Conservation (phyloP, 2,797 vertebrate genomes). For the Sebastes hopkinsi region DNA sequence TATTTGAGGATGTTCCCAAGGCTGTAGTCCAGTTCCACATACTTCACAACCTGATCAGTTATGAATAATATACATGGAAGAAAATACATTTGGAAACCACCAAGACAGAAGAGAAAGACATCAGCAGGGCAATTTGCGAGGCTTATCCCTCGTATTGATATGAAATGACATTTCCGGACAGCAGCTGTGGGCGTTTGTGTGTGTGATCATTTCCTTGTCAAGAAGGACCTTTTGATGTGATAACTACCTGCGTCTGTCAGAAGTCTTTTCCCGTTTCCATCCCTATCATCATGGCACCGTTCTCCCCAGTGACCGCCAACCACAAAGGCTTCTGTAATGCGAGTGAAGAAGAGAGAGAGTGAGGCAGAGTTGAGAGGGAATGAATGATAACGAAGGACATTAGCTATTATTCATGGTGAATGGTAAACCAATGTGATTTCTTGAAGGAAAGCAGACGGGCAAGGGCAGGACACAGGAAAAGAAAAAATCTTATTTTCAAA, state of each 20-base stretch:
- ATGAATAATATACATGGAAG: neutral
- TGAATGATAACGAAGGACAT: neutral
- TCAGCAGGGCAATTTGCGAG: neutral
- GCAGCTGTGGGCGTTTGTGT: neutral
- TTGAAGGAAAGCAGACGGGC: neutral
- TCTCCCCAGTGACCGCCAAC: neutral
- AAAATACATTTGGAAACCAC: neutral
- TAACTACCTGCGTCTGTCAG: slow-evolving; percentile 31
- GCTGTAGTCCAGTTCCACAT: neutral
- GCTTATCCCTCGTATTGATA: neutral
- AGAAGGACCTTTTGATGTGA: slow-evolving; percentile 22
- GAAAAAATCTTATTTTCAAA: neutral
- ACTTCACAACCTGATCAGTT: neutral
- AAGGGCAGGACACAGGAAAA: neutral
- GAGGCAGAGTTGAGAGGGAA: slow-evolving; percentile 9
- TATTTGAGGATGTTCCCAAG: neutral
- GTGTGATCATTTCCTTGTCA: slow-evolving; percentile 32
- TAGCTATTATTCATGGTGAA: slow-evolving; percentile 26
- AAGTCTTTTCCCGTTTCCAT: neutral
- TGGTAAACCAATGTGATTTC: slow-evolving; percentile 9
- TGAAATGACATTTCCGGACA: slow-evolving; percentile 8
- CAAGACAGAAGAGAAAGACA: neutral
- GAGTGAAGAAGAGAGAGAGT: neutral
- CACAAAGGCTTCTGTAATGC: slow-evolving; percentile 16
- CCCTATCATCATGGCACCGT: neutral